phyloP scores from a whole-genome alignment of 2,888 invertebrate species.

The Ophioninae sp. region DNA sequence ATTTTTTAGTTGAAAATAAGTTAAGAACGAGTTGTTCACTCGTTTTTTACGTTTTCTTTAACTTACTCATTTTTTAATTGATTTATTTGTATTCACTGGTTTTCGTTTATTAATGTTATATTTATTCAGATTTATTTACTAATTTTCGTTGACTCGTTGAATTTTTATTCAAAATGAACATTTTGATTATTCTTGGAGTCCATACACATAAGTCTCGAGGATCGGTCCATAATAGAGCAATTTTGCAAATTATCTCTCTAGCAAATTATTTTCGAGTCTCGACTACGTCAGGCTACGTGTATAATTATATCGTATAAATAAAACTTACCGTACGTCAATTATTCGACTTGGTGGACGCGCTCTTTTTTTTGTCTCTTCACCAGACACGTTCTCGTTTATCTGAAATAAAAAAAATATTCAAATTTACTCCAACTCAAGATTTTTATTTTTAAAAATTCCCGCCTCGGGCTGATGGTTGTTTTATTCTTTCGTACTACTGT shows the following conservation, averaged over 20 bases:
- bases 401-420: neutral
- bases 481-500: neutral
- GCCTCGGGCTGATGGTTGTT: neutral
- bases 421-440: neutral
- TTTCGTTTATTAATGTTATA: too few species aligned
- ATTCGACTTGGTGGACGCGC: slow-evolving; percentile 51
- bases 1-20: too few species aligned
- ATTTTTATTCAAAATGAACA: too few species aligned
- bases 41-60: too few species aligned
- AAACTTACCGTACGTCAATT: slow-evolving; percentile 72
- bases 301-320: slow-evolving; percentile 67
- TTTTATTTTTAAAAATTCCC: neutral
- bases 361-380: slow-evolving; percentile 20
- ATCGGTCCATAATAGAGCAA: slow-evolving; percentile 72
- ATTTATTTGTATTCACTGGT: too few species aligned
- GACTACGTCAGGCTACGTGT: slow-evolving; percentile 59
- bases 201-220: slow-evolving; percentile 34
- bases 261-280: slow-evolving; percentile 67
- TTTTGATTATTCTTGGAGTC: neutral
- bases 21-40: too few species aligned
- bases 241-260: slow-evolving; percentile 73
- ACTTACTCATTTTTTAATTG: too few species aligned
- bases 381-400: neutral
- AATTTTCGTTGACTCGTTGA: too few species aligned
- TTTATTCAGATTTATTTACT: too few species aligned